These are phyloP conservation scores for Eriosoma lanigerum DNA, from an alignment of 1,140 invertebrate species.

Conservation along the genomic window DNA sequence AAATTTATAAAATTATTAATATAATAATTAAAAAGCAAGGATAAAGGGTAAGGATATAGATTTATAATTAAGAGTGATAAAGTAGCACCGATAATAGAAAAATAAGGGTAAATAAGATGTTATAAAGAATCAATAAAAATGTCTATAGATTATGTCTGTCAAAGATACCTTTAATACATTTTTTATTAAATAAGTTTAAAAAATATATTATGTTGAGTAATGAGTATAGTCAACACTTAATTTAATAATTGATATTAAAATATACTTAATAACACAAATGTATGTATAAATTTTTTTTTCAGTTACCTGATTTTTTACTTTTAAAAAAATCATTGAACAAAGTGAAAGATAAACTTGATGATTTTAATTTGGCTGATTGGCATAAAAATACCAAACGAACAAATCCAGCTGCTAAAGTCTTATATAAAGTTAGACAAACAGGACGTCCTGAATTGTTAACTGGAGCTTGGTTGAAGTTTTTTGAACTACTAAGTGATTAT, in stretches of 20 bases:
- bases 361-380: slow-evolving; percentile 77
- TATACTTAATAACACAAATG: background rate
- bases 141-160: no score
- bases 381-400: slow-evolving; percentile 74
- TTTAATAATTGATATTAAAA: background rate
- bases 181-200: no score
- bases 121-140: no score
- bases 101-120: no score
- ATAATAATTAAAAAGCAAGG: no score
- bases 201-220: no score
- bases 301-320: slow-evolving; percentile 61
- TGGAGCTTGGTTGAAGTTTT: slow-evolving; percentile 88
- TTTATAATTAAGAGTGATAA: no score
- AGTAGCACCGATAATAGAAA: no score
- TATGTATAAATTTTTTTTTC: background rate
- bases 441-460: slow-evolving; percentile 77
- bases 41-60: no score
- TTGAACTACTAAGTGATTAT: slow-evolving; percentile 75
- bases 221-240: no score
- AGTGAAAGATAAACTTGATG: slow-evolving; percentile 76
- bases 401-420: slow-evolving; percentile 71
- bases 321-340: slow-evolving; percentile 75
- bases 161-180: no score
- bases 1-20: no score
- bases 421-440: slow-evolving; percentile 63